phyloP scores from a whole-genome alignment of 1,140 invertebrate species.

The Ceratitis capitata region DNA sequence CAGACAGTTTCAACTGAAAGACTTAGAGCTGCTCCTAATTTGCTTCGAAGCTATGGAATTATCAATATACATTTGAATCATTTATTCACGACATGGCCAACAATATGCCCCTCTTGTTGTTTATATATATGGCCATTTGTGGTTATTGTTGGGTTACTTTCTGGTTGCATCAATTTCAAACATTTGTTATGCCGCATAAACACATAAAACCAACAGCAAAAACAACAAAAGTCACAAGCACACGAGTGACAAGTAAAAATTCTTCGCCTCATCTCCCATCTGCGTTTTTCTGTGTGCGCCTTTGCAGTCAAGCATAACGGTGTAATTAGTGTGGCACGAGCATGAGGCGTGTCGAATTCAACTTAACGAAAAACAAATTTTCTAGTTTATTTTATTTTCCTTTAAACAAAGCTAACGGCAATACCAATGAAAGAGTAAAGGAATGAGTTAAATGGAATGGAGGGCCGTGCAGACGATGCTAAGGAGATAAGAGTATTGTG shows the following conservation, averaged over 20 bases:
- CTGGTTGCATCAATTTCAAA: background rate
- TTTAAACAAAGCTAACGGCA: background rate
- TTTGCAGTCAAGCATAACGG: background rate
- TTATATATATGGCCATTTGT: background rate
- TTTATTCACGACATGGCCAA: too few relatives aligned
- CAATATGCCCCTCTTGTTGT: too few relatives aligned
- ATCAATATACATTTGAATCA: too few relatives aligned
- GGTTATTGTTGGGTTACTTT: background rate
- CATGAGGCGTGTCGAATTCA: slow-evolving; percentile 16
- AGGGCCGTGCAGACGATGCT: slow-evolving; percentile 2
- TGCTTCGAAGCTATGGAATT: too few relatives aligned
- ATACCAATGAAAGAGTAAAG: background rate
- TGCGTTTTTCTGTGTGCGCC: background rate
- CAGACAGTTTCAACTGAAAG: too few relatives aligned
- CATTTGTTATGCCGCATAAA: background rate
- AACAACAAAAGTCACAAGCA: too few relatives aligned
- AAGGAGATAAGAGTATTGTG: background rate
- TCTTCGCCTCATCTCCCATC: background rate
- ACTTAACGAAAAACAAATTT: background rate
- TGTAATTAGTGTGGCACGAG: slow-evolving; percentile 24
- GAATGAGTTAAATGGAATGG: background rate
- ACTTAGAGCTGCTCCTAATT: too few relatives aligned
- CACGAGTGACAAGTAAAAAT: background rate
- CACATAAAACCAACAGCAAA: background rate
- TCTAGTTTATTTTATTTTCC: slow-evolving; percentile 5